Conservation (phyloP, 2,113 vertebrate genomes). For the Carollia perspicillata region DNA sequence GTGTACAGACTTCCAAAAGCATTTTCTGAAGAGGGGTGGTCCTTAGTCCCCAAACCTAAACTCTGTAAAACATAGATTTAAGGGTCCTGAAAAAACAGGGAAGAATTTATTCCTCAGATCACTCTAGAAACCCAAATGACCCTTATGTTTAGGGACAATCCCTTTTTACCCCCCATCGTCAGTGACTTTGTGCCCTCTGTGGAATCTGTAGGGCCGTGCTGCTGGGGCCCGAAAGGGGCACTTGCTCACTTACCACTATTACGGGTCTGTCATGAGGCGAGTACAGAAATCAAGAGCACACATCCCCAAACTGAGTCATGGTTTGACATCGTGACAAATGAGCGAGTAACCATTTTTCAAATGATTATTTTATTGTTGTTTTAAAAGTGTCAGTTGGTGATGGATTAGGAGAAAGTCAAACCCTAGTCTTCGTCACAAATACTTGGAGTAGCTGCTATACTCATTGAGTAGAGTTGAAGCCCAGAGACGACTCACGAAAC, state of each 20-base stretch:
- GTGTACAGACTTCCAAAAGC: not conserved
- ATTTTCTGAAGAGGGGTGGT: not conserved
- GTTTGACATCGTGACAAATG: not conserved
- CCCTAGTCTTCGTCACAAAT: not conserved
- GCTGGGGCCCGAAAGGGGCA: fast-evolving
- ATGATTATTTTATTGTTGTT: not conserved
- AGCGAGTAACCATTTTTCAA: not conserved
- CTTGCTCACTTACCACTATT: not conserved
- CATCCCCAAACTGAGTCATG: not conserved
- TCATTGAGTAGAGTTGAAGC: not conserved
- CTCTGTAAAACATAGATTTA: not conserved
- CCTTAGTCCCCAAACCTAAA: not conserved
- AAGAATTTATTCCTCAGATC: not conserved
- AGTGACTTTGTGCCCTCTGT: not conserved
- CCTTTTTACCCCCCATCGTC: not conserved
- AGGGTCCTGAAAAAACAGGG: not conserved
- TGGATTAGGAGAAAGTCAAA: not conserved
- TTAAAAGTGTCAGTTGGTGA: not conserved
- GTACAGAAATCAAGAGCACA: not conserved
- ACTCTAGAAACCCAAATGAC: not conserved
- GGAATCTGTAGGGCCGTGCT: fast-evolving
- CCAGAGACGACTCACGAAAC: not conserved
- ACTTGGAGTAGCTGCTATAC: not conserved
- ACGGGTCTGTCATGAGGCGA: not conserved
- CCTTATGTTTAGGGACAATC: not conserved